Base-by-base conservation (phyloP, 2,113 vertebrate genomes). In the Electrona antarctica region DNA sequence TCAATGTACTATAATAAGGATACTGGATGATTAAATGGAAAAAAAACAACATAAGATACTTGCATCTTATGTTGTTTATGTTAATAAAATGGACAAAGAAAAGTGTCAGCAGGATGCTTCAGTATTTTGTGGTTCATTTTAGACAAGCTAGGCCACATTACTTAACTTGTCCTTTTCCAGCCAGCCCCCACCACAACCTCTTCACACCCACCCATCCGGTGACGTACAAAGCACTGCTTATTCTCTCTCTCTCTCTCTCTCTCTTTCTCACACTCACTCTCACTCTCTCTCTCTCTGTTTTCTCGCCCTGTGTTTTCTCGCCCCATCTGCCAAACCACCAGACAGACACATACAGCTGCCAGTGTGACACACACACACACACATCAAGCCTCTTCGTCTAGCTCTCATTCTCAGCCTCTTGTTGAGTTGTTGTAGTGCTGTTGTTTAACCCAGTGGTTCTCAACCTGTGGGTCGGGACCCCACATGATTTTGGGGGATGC, bases 261-360 rank as follows among this genome's bases (percentile, higher is more conserved):
- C 33, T 6, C 33, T 6, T 41, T 6, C 8, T 63, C n/a, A 28
- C 33, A 21, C 21, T 1, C 21, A 1, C 21, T 21, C 21, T 1
- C 21, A 1, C 21, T 21, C 21, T 21, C 21, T 21, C 21, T 21
- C 21, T 1, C 21, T 21, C 21, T 60, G 46, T 71, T 71, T 79
- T 81, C 46, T 73, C 82, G 76, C 77, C 79, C 21, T 21, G 21
- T 60, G 46, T 71, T 71, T 79, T 81, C 46, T 73, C 82, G 76
- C 77, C 79, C 79, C 75, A 49, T 81, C 14, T 77, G 60, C 56
- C 28, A 76, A 87, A 60, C 56, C 73, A 73, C 76, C 67, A 72
- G 74, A 60, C 67, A 72, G 74, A 60, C 59, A 8, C 63, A 76
- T 60, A 57, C 45, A 64, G 57, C 29, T 13, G 58, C 56, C 29